Evolutionary conservation across 1,140 invertebrate species (phyloP).

Genomic region (Phenacoccus solenopsis): DNA sequence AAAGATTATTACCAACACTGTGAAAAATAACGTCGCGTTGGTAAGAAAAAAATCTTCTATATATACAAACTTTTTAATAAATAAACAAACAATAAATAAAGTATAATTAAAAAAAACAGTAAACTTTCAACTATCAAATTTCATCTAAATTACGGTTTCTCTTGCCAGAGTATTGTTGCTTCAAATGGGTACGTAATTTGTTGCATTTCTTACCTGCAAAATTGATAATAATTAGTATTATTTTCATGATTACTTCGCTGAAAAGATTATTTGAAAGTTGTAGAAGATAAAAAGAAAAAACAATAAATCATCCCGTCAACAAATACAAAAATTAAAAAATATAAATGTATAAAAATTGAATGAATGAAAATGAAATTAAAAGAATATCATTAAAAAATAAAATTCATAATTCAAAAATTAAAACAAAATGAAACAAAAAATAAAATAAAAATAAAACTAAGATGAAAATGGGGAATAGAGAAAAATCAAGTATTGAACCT

Average conservation of each 20-base stretch:
- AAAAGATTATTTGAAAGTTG: too few relatives aligned
- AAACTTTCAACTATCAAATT: too few relatives aligned
- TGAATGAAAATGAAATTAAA: too few relatives aligned
- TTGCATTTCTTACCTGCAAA: slow-evolving; percentile 12
- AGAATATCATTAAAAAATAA: too few relatives aligned
- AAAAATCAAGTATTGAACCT: too few relatives aligned
- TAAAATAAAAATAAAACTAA: too few relatives aligned
- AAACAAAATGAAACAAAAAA: too few relatives aligned
- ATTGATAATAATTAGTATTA: not conserved
- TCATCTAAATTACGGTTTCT: not conserved
- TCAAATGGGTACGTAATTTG: not conserved
- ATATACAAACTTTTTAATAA: not conserved
- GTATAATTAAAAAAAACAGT: not conserved
- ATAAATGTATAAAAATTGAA: too few relatives aligned
- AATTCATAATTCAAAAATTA: too few relatives aligned
- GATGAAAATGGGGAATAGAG: too few relatives aligned
- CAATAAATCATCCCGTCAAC: not conserved
- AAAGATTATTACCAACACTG: too few relatives aligned
- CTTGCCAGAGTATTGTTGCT: not conserved
- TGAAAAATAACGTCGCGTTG: not conserved
- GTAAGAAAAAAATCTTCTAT: not conserved
- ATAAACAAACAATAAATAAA: not conserved
- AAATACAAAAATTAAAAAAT: not conserved
- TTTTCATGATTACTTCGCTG: too few relatives aligned
- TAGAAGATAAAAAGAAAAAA: not conserved